A percentile compares a stretch with the other conserved stretches of the same genome.
Evolutionary conservation across 1,140 invertebrate species (phyloP).

Genomic region (Drosophila triauraria): DNA sequence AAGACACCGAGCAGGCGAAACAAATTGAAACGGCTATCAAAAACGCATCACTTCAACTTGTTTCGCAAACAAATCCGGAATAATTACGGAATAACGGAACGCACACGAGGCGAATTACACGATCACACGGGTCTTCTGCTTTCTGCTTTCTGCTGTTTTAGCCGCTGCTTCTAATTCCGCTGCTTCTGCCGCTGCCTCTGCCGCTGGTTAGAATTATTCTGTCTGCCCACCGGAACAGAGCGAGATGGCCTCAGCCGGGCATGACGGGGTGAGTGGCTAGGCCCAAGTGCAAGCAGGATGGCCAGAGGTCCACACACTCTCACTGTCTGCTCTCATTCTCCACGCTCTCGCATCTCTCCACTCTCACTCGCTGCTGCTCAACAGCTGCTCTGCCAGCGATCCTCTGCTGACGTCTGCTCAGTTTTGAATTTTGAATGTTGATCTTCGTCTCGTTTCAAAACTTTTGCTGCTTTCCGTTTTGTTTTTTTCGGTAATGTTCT

Average conservation of each 20-base stretch:
- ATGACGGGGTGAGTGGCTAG: conserved; percentile 10
- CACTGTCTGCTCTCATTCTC: conserved; percentile 8
- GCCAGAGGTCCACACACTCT: conserved; percentile 26
- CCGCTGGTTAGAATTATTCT: conserved; percentile 45
- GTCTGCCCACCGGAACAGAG: conserved; percentile 55
- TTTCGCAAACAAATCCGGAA: conserved; percentile 62
- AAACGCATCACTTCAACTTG: conserved; percentile 69
- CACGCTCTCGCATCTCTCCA: conserved; percentile 25
- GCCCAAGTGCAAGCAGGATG: conserved; percentile 33
- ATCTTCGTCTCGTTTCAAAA: conserved; percentile 41
- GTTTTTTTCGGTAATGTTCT: conserved; percentile 12
- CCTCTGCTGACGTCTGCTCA: conserved; percentile 42
- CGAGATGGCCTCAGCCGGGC: conserved; percentile 49
- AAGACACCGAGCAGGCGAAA: conserved; percentile 51
- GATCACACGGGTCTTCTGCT: conserved; percentile 76
- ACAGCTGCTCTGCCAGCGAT: conserved; percentile 17
- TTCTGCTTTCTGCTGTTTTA: conserved; percentile 60
- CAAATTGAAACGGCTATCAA: conserved; percentile 72
- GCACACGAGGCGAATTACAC: conserved; percentile 82
- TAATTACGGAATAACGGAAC: conserved; percentile 59
- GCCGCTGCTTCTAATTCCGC: conserved; percentile 62
- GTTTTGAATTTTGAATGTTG: conserved; percentile 34
- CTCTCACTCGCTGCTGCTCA: conserved; percentile 11
- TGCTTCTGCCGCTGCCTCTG: conserved; percentile 37
- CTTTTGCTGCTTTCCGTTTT: conserved; percentile 8